A percentile compares a stretch with the other conserved stretches of the same genome.
These are phyloP conservation scores for Oophaga sylvatica DNA, from an alignment of 2,797 vertebrate species.

Conservation along the genomic window DNA sequence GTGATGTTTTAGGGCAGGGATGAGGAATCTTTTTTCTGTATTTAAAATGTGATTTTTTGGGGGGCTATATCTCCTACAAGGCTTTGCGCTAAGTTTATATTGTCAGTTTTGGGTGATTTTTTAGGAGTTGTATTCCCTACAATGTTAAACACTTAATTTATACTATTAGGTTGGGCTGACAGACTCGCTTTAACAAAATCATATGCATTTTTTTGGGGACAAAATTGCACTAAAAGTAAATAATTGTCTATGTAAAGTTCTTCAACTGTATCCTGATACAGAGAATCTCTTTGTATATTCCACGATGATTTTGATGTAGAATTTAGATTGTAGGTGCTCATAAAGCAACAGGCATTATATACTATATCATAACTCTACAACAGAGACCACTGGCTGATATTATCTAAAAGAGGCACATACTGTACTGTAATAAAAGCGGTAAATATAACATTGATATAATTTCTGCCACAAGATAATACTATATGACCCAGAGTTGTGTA, in stretches of 20 bases:
- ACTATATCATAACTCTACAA: conserved; percentile 28
- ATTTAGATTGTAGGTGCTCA: conserved; percentile 23
- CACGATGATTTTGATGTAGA: neutral
- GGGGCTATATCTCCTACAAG: too few species aligned
- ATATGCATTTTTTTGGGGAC: neutral
- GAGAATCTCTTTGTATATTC: neutral
- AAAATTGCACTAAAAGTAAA: neutral
- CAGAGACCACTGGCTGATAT: conserved; percentile 43
- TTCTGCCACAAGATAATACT: conserved; percentile 40
- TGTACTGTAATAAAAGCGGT: conserved; percentile 49
- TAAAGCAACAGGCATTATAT: conserved; percentile 35
- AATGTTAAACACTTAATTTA: too few species aligned
- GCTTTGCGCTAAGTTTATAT: too few species aligned
- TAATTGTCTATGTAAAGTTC: neutral
- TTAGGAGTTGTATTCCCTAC: too few species aligned
- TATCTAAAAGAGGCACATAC: conserved; percentile 49
- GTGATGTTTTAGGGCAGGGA: too few species aligned
- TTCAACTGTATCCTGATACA: conserved; percentile 18
- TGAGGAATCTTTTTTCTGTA: too few species aligned
- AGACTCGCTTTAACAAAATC: neutral
- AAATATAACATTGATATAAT: conserved; percentile 50
- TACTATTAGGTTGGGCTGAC: too few species aligned
- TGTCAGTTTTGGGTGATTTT: too few species aligned
- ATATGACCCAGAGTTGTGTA: neutral
- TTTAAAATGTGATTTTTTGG: too few species aligned